These are phyloP conservation scores for Drosophila kuntzei DNA, from an alignment of 2,888 invertebrate species.

Conservation along the genomic window DNA sequence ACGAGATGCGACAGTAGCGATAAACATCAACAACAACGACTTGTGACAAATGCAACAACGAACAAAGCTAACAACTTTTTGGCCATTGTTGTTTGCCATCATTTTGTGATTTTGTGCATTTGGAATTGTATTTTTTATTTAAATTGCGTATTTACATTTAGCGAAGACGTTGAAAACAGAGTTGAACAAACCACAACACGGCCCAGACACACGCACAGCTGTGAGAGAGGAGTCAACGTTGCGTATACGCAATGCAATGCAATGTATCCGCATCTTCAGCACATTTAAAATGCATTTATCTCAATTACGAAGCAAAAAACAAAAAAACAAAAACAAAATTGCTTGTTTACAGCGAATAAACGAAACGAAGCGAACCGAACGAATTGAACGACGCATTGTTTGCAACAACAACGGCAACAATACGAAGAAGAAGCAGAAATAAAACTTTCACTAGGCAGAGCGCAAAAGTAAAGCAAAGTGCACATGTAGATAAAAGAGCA, in stretches of 20 bases:
- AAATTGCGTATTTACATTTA: constrained; percentile 55
- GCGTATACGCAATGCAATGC: constrained; percentile 66
- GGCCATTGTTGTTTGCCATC: constrained; percentile 39
- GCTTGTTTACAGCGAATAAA: constrained; percentile 67
- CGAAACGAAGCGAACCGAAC: constrained; percentile 63
- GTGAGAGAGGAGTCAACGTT: constrained; percentile 16
- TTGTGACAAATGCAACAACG: constrained; percentile 44
- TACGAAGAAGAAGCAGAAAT: constrained; percentile 7
- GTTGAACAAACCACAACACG: constrained; percentile 32
- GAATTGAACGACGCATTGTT: constrained; percentile 72
- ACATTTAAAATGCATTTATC: constrained; percentile 80
- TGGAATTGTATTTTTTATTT: constrained; percentile 52
- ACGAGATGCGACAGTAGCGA: constrained; percentile 51
- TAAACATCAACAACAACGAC: constrained; percentile 38
- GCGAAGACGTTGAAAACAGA: constrained; percentile 39
- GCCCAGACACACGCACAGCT: constrained; percentile 10
- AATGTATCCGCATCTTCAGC: constrained; percentile 55
- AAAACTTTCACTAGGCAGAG: constrained; percentile 74
- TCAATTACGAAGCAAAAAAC: constrained; percentile 65
- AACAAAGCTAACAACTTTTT: constrained; percentile 46
- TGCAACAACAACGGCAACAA: constrained; percentile 19
- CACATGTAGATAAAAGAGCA: constrained; percentile 55
- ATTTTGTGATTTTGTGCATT: constrained; percentile 61
- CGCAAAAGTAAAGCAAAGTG: constrained; percentile 68
- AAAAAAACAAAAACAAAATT: constrained; percentile 46